Percentiles rank a stretch among this genome's conserved stretches.
These are phyloP conservation scores for Tetheella fluctuosa DNA, from an alignment of 2,888 invertebrate species.

Conservation along the genomic window DNA sequence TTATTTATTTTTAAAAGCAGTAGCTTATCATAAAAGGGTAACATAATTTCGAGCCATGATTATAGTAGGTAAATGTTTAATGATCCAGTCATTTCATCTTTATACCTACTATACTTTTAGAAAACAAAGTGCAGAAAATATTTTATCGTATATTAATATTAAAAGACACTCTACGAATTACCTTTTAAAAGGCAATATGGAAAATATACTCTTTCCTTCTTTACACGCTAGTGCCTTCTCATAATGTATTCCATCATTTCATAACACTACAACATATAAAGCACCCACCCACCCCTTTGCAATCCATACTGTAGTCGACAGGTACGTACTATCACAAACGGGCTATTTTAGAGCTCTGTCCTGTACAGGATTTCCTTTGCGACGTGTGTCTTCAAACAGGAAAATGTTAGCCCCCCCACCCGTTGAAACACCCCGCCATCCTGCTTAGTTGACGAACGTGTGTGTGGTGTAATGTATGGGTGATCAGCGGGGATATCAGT, in stretches of 20 bases:
- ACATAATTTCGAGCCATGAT: no score
- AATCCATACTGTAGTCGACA: conserved; percentile 4
- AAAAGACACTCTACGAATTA: no score
- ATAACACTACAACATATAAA: conserved; percentile 1
- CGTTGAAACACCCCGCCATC: conserved; percentile 55
- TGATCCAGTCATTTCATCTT: no score
- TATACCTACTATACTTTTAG: no score
- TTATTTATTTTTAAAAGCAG: no score
- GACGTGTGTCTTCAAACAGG: conserved; percentile 83
- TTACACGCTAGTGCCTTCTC: not conserved
- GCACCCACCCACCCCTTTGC: not conserved
- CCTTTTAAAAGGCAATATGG: no score
- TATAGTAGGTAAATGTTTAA: no score
- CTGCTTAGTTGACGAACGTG: conserved; percentile 76
- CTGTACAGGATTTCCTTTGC: conserved; percentile 80
- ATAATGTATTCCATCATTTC: conserved; percentile 4
- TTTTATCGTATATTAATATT: no score
- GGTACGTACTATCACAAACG: conserved; percentile 51
- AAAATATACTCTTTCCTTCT: not conserved
- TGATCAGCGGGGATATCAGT: conserved; percentile 26
- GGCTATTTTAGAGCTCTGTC: conserved; percentile 82
- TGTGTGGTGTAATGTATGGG: conserved; percentile 33
- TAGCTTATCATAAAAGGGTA: no score
- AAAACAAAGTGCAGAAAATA: no score
- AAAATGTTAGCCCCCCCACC: conserved; percentile 72